Evolutionary conservation across 92 coral and sea anemone genomes (phyloP).

Genomic region (Epizoanthus fatuus): DNA sequence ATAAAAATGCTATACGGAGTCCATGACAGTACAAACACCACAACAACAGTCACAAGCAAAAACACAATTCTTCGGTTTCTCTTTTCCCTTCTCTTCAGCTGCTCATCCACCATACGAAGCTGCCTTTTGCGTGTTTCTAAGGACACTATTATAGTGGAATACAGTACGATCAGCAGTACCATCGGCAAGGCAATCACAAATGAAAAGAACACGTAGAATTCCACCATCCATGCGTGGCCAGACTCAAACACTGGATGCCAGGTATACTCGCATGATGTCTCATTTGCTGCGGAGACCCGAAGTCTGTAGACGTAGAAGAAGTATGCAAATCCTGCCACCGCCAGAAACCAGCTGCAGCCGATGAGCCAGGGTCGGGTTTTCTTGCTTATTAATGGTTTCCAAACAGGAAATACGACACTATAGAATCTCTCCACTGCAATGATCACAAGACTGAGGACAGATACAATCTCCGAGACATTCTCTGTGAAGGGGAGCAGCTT

Average conservation of each 20-base stretch:
- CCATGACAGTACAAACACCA: conserved; percentile 25
- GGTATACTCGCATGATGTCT: conserved; percentile 1
- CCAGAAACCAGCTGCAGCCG: conserved; percentile 18
- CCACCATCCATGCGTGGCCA: background rate
- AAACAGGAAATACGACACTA: conserved; percentile 17
- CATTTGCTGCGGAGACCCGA: background rate
- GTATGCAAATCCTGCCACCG: conserved; percentile 5
- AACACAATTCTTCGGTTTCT: conserved; percentile 26
- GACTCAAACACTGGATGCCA: background rate
- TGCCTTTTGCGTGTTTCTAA: conserved; percentile 20
- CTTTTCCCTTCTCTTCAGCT: conserved; percentile 34
- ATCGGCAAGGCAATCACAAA: conserved; percentile 2
- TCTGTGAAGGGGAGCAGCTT: conserved; percentile 41
- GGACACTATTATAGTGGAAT: conserved; percentile 15
- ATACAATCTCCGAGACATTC: conserved; percentile 21
- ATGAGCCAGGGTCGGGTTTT: conserved; percentile 1
- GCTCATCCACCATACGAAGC: conserved; percentile 17
- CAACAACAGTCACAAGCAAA: background rate
- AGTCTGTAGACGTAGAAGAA: conserved; percentile 12
- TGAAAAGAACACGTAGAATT: conserved; percentile 32
- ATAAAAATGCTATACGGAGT: conserved; percentile 35
- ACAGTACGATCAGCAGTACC: conserved; percentile 7
- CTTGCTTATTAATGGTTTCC: conserved; percentile 28
- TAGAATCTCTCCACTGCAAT: conserved; percentile 28
- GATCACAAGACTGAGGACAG: conserved; percentile 14